Evolutionary conservation across 2,797 vertebrate genomes (phyloP), one percentile per base, ranked within the genome.

Genomic region (Sciaenops ocellatus): DNA sequence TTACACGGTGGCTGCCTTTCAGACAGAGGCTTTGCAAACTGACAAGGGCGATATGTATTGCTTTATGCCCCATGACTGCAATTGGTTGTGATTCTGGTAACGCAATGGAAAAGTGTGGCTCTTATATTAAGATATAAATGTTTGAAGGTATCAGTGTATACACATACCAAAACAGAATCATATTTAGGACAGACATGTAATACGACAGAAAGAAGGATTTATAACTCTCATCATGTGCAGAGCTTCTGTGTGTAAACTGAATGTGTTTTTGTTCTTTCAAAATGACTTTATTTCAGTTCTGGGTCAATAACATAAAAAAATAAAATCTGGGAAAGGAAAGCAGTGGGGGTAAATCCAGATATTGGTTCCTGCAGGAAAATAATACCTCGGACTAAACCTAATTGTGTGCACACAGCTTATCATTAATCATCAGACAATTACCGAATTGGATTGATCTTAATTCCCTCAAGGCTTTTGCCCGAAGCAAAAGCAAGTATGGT

Each of bases 361-460:
- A 85, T 80, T 66, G 56, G 38, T 65, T 76, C 20, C 24, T 60
- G 48, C 50, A 34, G 20, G 48, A 69, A 34, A 76, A 65, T 55
- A 74, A 63, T 66, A 79, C 16, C 62, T 75, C 0, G 0, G 41
- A 70, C 20, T 69, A 38, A 80, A 81, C 57, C 42, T 64, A 76
- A 88, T 73, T 68, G 71, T 86, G 34, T 48, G 57, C 52, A 47
- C 44, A 57, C 11, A 63, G 61, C 46, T 79, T 69, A 75, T 91
- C 90, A 89, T 89, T 80, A 73, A 84, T 90, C 89, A 86, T 55
- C 15, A 76, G 68, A 82, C 76, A 86, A 89, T 90, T 85, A 87
- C 56, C 24, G 47, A 84, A 85, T 78, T 76, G 75, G 55, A 92
- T 89, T 91, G 85, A 91, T 87, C 73, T 82, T 55, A 60, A 83